phyloP scores from a whole-genome alignment of 1,140 invertebrate genomes.

The Aphelenchoides fujianensis region DNA sequence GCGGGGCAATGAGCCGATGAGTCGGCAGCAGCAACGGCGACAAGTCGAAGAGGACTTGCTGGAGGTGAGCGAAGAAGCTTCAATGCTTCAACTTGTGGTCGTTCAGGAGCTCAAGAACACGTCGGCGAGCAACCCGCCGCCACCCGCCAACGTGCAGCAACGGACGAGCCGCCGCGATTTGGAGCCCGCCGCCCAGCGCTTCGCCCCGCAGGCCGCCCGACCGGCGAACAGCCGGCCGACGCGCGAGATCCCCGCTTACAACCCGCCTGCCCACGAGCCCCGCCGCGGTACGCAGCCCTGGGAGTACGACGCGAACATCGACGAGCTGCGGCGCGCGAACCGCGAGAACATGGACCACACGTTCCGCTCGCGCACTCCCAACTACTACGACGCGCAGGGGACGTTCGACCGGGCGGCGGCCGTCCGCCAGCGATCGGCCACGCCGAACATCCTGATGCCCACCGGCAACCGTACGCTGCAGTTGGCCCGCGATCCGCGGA shows the following conservation, averaged over 20 bases:
- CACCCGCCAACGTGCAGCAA: too few relatives aligned
- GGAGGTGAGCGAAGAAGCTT: too few relatives aligned
- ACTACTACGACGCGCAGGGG: not conserved
- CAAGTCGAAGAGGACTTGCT: conserved; percentile 50
- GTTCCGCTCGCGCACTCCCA: conserved; percentile 1
- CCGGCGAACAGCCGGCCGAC: too few relatives aligned
- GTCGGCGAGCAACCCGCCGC: too few relatives aligned
- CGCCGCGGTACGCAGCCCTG: conserved; percentile 27
- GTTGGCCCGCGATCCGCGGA: too few relatives aligned
- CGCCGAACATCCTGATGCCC: conserved; percentile 26
- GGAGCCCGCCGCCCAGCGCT: too few relatives aligned
- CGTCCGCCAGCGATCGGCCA: conserved; percentile 24
- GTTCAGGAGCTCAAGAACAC: conserved; percentile 46
- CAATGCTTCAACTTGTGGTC: too few relatives aligned
- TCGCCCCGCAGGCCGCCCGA: too few relatives aligned
- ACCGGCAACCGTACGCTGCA: too few relatives aligned
- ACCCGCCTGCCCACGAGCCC: too few relatives aligned
- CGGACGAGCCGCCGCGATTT: too few relatives aligned
- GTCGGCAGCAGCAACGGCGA: conserved; percentile 33
- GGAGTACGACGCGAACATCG: conserved; percentile 4
- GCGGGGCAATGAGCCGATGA: conserved; percentile 48
- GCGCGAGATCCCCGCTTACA: too few relatives aligned
- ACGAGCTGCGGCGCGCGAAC: conserved; percentile 5
- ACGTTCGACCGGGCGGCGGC: conserved; percentile 10
- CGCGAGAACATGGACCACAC: conserved; percentile 18